A percentile compares a stretch with the other conserved stretches of the same genome.
Conservation (phyloP, 1,140 invertebrate genomes). For the Mizuhopecten yessoensis region DNA sequence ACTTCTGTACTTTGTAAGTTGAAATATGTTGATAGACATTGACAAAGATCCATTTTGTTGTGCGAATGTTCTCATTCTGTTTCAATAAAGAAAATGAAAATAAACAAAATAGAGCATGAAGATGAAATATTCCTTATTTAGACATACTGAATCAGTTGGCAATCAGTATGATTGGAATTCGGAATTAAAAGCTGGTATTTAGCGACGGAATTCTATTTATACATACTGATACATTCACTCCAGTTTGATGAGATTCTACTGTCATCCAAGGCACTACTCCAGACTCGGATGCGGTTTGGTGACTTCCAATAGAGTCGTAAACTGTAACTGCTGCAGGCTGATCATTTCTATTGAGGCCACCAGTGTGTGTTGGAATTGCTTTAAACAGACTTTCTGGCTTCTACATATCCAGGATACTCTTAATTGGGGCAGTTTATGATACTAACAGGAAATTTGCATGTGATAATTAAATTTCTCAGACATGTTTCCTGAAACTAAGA, state of each 20-base stretch:
- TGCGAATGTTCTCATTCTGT: too few relatives aligned
- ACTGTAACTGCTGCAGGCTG: not conserved
- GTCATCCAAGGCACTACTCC: not conserved
- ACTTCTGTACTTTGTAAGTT: too few relatives aligned
- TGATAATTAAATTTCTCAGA: constrained; percentile 17
- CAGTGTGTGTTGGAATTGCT: not conserved
- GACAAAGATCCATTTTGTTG: too few relatives aligned
- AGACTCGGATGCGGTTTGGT: not conserved
- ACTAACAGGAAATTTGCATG: not conserved
- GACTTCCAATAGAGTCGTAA: not conserved
- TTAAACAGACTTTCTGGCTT: constrained; percentile 9
- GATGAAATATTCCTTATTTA: too few relatives aligned
- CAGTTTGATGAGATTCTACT: not conserved
- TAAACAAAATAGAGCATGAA: too few relatives aligned
- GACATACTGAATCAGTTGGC: too few relatives aligned
- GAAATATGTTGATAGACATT: too few relatives aligned
- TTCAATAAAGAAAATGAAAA: too few relatives aligned
- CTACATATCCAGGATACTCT: not conserved
- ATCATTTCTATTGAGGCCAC: not conserved
- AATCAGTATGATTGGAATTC: too few relatives aligned
- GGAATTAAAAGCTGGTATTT: too few relatives aligned
- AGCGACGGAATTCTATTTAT: too few relatives aligned
- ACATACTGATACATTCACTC: too few relatives aligned
- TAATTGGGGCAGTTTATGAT: not conserved
- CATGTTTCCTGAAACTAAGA: not conserved